Evolutionary conservation across 2,797 vertebrate genomes (phyloP).

Genomic region (Onychomys leucogaster): DNA sequence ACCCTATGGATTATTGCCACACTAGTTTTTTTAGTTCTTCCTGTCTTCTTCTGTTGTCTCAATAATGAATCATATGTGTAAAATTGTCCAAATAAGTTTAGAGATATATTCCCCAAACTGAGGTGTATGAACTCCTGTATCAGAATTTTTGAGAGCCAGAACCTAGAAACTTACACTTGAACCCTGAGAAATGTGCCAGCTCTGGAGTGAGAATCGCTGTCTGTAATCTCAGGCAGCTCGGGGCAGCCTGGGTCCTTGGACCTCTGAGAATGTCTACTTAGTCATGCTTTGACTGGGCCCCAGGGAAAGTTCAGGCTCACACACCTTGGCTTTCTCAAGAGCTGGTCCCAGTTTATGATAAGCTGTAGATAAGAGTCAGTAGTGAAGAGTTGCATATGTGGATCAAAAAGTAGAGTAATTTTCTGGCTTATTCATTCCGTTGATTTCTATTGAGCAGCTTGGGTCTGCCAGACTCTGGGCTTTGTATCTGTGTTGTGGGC

Average conservation of each 20-base stretch:
- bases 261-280: background rate
- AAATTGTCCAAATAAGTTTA: background rate
- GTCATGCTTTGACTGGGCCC: background rate
- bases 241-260: background rate
- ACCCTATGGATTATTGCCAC: background rate
- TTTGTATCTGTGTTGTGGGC: slow-evolving; percentile 62
- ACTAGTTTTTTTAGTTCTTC: background rate
- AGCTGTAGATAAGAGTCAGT: background rate
- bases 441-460: slow-evolving; percentile 29
- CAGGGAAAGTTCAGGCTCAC: background rate
- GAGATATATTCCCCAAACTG: background rate
- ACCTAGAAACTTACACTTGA: background rate
- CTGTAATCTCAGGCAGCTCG: background rate
- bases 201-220: background rate
- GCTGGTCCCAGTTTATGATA: background rate
- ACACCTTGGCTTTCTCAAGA: background rate
- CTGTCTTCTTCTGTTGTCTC: background rate
- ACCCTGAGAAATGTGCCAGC: background rate
- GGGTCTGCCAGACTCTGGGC: background rate
- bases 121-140: background rate
- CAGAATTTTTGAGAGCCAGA: background rate
- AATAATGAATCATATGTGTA: background rate
- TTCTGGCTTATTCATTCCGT: slow-evolving; percentile 18
- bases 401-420: background rate
- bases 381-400: background rate